phyloP scores from a whole-genome alignment of 2,797 vertebrate genomes.

The Arnoldichthys spilopterus region DNA sequence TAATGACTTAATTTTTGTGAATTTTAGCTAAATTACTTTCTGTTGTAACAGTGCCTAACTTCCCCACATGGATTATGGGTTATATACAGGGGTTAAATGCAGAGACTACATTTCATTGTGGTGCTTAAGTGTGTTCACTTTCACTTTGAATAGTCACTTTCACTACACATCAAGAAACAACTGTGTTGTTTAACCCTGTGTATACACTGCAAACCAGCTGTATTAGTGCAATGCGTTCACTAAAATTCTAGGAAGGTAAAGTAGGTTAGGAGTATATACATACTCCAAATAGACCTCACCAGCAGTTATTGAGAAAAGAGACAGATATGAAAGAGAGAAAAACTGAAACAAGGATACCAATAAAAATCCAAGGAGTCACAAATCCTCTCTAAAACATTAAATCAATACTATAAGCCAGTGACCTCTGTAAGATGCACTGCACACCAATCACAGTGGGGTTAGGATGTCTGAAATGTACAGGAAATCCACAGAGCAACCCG shows the following conservation, averaged over 20 bases:
- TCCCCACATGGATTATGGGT: no score
- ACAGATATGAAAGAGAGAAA: neutral
- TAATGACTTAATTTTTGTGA: neutral
- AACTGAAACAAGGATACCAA: neutral
- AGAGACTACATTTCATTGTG: no score
- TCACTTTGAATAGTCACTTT: no score
- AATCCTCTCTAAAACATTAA: neutral
- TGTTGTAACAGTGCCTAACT: neutral
- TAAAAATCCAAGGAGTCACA: neutral
- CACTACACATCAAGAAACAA: no score
- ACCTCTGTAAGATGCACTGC: neutral
- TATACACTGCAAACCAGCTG: no score
- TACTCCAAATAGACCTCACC: neutral
- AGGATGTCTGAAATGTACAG: neutral
- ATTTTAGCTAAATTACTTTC: neutral
- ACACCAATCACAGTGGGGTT: no score
- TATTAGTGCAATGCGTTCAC: no score
- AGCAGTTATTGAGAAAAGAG: neutral
- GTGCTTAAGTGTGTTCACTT: no score
- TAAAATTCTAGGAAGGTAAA: neutral
- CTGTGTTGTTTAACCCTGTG: no score
- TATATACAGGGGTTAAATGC: no score
- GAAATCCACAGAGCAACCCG: neutral
- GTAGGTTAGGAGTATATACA: neutral
- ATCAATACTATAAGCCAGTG: neutral